These are phyloP conservation scores for Zosterops pallidus DNA, from an alignment of 2,113 vertebrate genomes.

Conservation along the genomic window DNA sequence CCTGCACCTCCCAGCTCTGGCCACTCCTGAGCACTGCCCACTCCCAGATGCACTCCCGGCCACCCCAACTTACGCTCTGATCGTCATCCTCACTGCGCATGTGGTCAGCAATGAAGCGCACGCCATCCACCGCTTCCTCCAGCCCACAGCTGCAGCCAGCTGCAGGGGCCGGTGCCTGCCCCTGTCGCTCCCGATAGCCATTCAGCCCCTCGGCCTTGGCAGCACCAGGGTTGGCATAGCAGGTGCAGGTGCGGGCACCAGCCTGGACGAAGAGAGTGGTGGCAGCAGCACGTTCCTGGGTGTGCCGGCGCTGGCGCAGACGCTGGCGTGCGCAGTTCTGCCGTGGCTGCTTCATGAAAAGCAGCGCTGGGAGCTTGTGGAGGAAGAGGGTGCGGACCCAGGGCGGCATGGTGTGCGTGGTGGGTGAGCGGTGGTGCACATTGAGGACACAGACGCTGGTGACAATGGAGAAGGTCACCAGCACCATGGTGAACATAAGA, in stretches of 20 bases:
- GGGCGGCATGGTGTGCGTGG: slow-evolving; percentile 95
- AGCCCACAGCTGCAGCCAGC: slow-evolving; percentile 79
- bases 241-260: slow-evolving; percentile 78
- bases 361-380: slow-evolving; percentile 86
- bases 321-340: slow-evolving; percentile 89
- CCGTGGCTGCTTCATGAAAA: slow-evolving; percentile 92
- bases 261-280: slow-evolving; percentile 52
- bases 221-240: slow-evolving; percentile 83
- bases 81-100: slow-evolving; percentile 95
- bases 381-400: slow-evolving; percentile 94
- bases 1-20: background rate
- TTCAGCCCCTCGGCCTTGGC: slow-evolving; percentile 80
- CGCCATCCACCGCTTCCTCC: slow-evolving; percentile 90
- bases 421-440: slow-evolving; percentile 93
- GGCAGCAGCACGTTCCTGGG: slow-evolving; percentile 44
- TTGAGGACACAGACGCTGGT: slow-evolving; percentile 96
- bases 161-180: background rate
- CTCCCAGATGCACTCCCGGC: background rate
- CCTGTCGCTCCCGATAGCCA: slow-evolving; percentile 72
- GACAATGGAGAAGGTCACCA: slow-evolving; percentile 96
- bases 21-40: background rate
- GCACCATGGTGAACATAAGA: slow-evolving; percentile 98
- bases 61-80: slow-evolving; percentile 85
- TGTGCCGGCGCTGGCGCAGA: slow-evolving; percentile 81
- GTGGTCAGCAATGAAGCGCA: slow-evolving; percentile 95